These are phyloP conservation scores for Tinea semifulvella DNA, from an alignment of 2,888 invertebrate genomes.

Conservation along the genomic window DNA sequence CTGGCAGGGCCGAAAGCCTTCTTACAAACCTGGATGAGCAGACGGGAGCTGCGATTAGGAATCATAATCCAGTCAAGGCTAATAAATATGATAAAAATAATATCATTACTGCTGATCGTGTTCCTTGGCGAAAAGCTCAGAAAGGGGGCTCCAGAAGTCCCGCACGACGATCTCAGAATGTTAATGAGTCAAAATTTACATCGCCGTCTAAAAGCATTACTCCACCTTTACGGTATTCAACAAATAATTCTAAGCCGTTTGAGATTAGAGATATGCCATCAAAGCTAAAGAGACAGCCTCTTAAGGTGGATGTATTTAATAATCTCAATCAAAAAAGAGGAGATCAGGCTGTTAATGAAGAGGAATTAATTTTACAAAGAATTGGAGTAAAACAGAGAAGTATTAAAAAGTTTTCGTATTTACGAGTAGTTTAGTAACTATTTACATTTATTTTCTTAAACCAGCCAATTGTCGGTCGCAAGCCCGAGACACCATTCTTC, in stretches of 20 bases:
- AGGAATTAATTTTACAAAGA: slow-evolving; percentile 23
- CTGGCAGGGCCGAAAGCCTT: slow-evolving; percentile 78
- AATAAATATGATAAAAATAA: neutral
- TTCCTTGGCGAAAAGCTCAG: neutral
- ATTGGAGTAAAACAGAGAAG: slow-evolving; percentile 37
- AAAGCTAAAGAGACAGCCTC: neutral
- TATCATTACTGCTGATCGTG: neutral
- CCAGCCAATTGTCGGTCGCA: too few relatives aligned
- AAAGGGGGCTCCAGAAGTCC: neutral
- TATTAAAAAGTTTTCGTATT: slow-evolving; percentile 21
- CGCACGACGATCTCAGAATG: neutral
- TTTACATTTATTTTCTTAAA: too few relatives aligned
- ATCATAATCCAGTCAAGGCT: slow-evolving; percentile 28
- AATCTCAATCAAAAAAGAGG: slow-evolving; percentile 32
- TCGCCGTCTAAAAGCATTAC: slow-evolving; percentile 4
- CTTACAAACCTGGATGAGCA: slow-evolving; percentile 79
- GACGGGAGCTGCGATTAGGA: slow-evolving; percentile 71
- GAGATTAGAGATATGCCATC: neutral
- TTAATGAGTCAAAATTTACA: neutral
- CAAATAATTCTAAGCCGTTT: neutral
- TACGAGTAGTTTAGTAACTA: neutral
- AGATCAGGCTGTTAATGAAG: slow-evolving; percentile 22
- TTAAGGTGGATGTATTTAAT: neutral
- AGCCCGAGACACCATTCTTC: too few relatives aligned
- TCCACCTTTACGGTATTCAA: neutral